Evolutionary conservation across 2,113 vertebrate species (phyloP).

Genomic region (Heterotilapia buettikoferi): DNA sequence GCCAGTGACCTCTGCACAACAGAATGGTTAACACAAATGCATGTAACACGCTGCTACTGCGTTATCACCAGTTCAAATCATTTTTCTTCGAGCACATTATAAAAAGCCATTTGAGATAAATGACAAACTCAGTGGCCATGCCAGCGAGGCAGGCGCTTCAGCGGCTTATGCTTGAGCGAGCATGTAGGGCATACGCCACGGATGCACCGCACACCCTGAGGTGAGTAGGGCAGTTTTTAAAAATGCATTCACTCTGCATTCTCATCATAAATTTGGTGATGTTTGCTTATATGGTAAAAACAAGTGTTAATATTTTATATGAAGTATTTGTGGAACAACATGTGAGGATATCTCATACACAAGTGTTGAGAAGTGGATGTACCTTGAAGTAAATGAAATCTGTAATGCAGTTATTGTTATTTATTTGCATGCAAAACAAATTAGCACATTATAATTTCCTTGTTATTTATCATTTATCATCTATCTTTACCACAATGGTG

Average conservation of each 20-base stretch:
- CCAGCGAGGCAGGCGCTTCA: conserved; percentile 49
- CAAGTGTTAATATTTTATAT: neutral
- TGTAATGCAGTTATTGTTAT: neutral
- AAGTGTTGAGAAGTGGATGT: neutral
- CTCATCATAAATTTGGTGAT: neutral
- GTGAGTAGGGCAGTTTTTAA: conserved; percentile 43
- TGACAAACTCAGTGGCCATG: conserved; percentile 46
- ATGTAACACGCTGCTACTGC: neutral
- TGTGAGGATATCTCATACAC: neutral
- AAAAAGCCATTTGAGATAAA: conserved; percentile 54
- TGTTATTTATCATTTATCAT: neutral
- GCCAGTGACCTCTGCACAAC: neutral
- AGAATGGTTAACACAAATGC: neutral
- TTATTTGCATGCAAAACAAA: neutral
- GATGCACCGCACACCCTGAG: conserved; percentile 65
- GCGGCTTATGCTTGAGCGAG: conserved; percentile 65
- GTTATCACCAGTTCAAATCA: neutral
- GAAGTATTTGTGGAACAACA: neutral
- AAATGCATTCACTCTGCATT: neutral
- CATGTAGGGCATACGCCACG: conserved; percentile 74
- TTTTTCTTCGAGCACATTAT: conserved; percentile 32
- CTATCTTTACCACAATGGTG: neutral
- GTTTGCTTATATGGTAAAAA: neutral
- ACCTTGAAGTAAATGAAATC: neutral
- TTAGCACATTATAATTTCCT: neutral